phyloP scores from a whole-genome alignment of 2,888 invertebrate genomes.

The Melanostoma mellinum region DNA sequence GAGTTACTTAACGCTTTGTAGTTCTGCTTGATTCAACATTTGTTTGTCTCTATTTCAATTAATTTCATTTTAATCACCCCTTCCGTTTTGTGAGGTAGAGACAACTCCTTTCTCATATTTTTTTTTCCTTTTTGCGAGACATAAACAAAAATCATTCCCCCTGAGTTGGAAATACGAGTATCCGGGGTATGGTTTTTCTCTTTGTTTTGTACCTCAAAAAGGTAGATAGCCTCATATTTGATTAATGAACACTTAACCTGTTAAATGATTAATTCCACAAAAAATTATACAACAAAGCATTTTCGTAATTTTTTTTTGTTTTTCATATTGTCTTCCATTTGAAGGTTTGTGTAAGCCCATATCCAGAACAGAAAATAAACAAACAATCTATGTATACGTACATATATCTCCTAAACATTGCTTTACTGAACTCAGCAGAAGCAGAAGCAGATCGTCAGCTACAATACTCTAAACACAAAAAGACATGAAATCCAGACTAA shows the following conservation, averaged over 20 bases:
- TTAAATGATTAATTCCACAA: conserved; percentile 29
- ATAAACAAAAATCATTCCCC: too few species aligned
- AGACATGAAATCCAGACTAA: conserved; percentile 17
- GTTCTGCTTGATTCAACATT: too few species aligned
- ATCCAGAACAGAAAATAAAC: conserved; percentile 25
- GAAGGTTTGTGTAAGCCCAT: conserved; percentile 20
- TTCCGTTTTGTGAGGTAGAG: too few species aligned
- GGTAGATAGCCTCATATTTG: background rate
- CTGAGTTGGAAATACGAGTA: too few species aligned
- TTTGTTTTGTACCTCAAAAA: too few species aligned
- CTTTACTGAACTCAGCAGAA: background rate
- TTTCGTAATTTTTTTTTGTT: conserved; percentile 15
- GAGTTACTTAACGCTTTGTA: too few species aligned
- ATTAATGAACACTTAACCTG: conserved; percentile 22
- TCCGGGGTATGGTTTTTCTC: too few species aligned
- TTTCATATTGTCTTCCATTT: background rate
- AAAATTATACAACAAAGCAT: conserved; percentile 30
- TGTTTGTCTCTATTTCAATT: too few species aligned
- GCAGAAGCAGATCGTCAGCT: background rate
- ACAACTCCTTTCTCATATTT: too few species aligned
- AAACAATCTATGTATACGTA: conserved; percentile 1
- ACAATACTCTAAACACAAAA: background rate
- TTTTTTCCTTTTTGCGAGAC: too few species aligned
- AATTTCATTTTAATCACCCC: too few species aligned
- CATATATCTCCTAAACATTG: conserved; percentile 8